Conservation (phyloP, 2,797 vertebrate genomes). For the Acropternis orthonyx region DNA sequence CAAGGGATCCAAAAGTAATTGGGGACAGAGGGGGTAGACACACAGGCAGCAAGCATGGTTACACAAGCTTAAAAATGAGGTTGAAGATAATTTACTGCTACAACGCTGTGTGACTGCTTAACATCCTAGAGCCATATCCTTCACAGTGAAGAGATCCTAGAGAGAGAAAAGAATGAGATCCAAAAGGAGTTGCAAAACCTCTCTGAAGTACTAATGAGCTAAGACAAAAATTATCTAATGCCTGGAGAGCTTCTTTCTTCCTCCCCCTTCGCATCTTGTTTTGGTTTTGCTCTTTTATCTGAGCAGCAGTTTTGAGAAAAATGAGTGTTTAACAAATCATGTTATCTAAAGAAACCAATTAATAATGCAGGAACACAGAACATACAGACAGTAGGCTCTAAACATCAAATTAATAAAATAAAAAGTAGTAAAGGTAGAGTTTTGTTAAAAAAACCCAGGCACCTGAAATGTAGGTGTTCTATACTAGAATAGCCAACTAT, state of each 20-base stretch:
- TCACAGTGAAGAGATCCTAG: not conserved
- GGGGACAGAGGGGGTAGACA: not conserved
- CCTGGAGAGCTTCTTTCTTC: not conserved
- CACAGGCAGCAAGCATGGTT: not conserved
- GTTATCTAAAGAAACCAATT: not conserved
- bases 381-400: not conserved
- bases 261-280: not conserved
- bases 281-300: not conserved
- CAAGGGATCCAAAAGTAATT: not conserved
- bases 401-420: not conserved
- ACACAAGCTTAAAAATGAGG: not conserved
- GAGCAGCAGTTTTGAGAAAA: not conserved
- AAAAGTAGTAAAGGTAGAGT: not conserved
- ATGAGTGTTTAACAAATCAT: not conserved
- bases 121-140: not conserved
- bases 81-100: not conserved
- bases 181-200: not conserved
- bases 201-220: not conserved
- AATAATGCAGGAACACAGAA: not conserved
- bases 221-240: not conserved
- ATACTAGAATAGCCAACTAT: not conserved
- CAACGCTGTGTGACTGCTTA: not conserved
- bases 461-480: not conserved
- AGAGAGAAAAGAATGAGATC: not conserved
- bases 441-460: not conserved